Conservation (phyloP, 2,113 vertebrate species). For the Hypanus sabinus region DNA sequence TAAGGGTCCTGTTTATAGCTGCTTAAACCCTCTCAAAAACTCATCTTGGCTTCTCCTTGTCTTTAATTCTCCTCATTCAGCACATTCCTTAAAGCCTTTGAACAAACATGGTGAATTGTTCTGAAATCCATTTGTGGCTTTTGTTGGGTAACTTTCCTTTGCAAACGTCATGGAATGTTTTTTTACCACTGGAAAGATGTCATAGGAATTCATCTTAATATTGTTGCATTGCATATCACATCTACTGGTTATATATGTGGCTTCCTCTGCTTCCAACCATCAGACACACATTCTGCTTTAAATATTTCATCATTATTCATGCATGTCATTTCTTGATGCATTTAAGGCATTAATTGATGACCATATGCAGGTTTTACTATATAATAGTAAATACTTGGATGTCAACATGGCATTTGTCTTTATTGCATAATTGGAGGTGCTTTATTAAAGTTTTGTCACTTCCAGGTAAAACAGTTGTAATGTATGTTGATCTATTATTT, state of each 20-base stretch:
- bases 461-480: background rate
- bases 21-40: background rate
- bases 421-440: background rate
- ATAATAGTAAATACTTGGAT: background rate
- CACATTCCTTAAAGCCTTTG: background rate
- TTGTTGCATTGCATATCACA: background rate
- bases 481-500: background rate
- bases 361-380: background rate
- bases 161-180: background rate
- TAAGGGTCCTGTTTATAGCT: background rate
- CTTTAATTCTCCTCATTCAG: background rate
- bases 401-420: background rate
- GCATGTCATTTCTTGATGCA: background rate
- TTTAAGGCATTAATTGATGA: background rate
- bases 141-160: background rate
- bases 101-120: background rate
- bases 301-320: background rate
- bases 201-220: background rate
- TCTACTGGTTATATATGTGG: background rate
- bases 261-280: background rate
- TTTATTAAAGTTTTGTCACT: background rate
- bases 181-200: background rate
- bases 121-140: background rate
- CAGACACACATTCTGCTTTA: background rate
- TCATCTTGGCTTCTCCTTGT: background rate